Percentiles rank a stretch among this genome's conserved stretches.
Conservation (phyloP, 92 coral and sea anemone genomes). For the Blastomussa wellsi region DNA sequence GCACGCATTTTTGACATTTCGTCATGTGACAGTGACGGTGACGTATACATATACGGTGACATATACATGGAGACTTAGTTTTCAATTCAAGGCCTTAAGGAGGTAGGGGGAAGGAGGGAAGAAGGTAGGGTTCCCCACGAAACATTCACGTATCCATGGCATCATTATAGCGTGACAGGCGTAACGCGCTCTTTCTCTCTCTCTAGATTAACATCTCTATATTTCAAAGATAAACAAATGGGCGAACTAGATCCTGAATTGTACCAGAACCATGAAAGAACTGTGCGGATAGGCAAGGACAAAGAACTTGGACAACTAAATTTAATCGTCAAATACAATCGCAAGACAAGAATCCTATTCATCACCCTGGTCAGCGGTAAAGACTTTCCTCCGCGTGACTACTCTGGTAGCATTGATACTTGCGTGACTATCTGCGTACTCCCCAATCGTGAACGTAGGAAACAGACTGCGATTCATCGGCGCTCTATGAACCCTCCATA, state of each 20-base stretch:
- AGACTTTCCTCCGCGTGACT: slow-evolving; percentile 84
- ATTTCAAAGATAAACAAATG: slow-evolving; percentile 65
- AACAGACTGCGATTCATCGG: slow-evolving; percentile 84
- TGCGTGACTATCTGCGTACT: slow-evolving; percentile 83
- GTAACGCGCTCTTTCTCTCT: not conserved
- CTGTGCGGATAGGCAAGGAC: slow-evolving; percentile 59
- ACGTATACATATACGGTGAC: too few species aligned
- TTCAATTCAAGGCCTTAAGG: too few species aligned
- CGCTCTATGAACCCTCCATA: slow-evolving; percentile 81
- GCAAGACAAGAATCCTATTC: slow-evolving; percentile 69
- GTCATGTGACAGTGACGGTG: too few species aligned
- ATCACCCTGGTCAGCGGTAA: slow-evolving; percentile 73
- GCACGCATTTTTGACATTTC: too few species aligned
- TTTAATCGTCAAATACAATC: slow-evolving; percentile 66
- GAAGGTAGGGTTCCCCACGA: not conserved
- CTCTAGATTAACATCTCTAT: slow-evolving; percentile 70
- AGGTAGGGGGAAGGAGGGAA: too few species aligned
- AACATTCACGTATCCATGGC: not conserved
- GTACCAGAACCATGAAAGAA: slow-evolving; percentile 59
- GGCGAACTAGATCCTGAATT: slow-evolving; percentile 69
- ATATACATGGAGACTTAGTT: too few species aligned
- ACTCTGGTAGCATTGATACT: slow-evolving; percentile 87
- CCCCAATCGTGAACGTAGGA: slow-evolving; percentile 81
- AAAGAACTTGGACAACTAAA: slow-evolving; percentile 68
- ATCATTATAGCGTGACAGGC: not conserved